These are phyloP conservation scores for Contarinia nasturtii DNA, from an alignment of 1,140 invertebrate species.

Conservation along the genomic window DNA sequence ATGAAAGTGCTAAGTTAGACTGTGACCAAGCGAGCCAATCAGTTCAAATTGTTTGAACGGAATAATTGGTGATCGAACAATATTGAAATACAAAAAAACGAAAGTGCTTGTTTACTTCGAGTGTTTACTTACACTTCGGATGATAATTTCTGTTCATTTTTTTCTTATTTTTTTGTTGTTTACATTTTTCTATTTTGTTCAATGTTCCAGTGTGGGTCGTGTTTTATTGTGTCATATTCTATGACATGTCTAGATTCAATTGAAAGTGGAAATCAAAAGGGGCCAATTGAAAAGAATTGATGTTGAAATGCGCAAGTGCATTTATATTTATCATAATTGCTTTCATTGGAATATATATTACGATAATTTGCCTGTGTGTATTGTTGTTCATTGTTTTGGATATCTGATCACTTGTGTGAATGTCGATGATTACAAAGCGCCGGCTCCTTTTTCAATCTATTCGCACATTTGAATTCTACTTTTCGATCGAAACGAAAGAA, in stretches of 20 bases:
- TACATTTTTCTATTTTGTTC: too few species aligned
- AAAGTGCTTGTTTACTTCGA: too few species aligned
- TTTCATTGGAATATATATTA: not conserved
- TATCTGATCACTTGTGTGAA: slow-evolving; percentile 2
- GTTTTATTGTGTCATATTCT: too few species aligned
- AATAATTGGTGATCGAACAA: too few species aligned
- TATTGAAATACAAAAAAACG: too few species aligned
- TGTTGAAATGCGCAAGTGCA: not conserved
- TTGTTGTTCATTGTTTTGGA: not conserved
- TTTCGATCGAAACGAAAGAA: slow-evolving; percentile 1
- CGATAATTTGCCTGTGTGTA: not conserved
- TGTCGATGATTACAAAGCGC: not conserved
- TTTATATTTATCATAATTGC: slow-evolving; percentile 3
- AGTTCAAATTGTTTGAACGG: too few species aligned
- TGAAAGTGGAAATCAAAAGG: not conserved
- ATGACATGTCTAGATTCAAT: not conserved
- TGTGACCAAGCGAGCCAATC: too few species aligned
- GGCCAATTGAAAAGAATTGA: slow-evolving; percentile 3
- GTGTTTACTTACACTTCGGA: not conserved
- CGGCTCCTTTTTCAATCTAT: not conserved
- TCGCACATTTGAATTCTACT: slow-evolving; percentile 2
- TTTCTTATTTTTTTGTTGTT: too few species aligned
- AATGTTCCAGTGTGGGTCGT: too few species aligned
- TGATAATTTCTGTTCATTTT: not conserved
- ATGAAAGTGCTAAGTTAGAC: too few species aligned